Base-by-base conservation (phyloP, 2,113 vertebrate genomes). In the Peromyscus leucopus region DNA sequence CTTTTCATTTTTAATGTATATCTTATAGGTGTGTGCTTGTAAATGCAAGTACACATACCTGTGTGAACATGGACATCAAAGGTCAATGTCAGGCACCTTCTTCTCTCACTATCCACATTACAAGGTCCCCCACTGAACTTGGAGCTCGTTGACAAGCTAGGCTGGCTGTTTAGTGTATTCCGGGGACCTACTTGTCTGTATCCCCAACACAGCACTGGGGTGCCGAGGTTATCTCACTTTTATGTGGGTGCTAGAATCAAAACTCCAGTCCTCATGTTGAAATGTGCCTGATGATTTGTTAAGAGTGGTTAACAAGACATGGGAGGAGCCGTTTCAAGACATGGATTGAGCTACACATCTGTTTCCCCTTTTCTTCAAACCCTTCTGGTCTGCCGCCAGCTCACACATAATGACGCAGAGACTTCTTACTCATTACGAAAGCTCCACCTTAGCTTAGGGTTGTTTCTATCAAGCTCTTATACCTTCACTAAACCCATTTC, bases 351-450 rank as follows among this genome's bases (percentile, higher is more conserved):
- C 59, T 57, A 48, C 48, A 79, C 82, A 57, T 59, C 88, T 63
- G 63, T 85, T 83, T 92, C 65, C 6, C 74, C 33, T 88, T 93
- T 72, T 71, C 36, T 95, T 89, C 31, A 46, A 86, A 46, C 21
- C 15, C 33, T 90, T 85, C 57, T 59, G 57, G 57, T 59, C 17
- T 17, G 16, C 57, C 16, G 2, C 57, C 57, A 59, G 57, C 17
- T 59, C 16, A 59, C 57, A 59, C 21, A 59, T 19, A 59, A 59
- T 59, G 17, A 59, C 16, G 5, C 17, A 59, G 57, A 59, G 57
- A 19, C 57, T 59, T 59, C 57, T 59, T 59, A 21, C 5, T 59
- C 4, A 59, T 59, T 59, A 59, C 21, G 17, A 59, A 59, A 59
- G 57, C 57, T 59, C 17, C 4, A 15, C 57, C 57, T 59, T 59